Evolutionary conservation across 2,797 vertebrate genomes (phyloP), one percentile per base, ranked within the genome.

Genomic region (Glossophaga mutica): DNA sequence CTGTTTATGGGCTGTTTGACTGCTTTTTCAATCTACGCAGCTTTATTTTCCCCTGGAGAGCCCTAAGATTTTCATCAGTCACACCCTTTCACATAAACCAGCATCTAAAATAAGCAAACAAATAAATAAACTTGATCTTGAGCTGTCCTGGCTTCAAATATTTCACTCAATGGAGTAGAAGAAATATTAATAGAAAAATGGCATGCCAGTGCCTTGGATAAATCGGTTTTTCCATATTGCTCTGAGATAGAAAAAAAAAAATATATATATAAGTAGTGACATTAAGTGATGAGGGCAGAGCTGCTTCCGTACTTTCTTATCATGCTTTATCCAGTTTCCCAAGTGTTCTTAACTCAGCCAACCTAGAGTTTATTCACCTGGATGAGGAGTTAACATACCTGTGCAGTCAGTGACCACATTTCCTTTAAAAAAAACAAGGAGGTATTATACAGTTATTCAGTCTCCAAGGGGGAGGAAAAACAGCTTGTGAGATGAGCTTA

Each of bases 101-200:
- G 46, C 22, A 55, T 93, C 76, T 90, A 87, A 96, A 96, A 78
- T 85, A 89, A 91, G 21, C 32, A 91, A 78, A 84, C 70, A 95
- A 96, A 94, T 78, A 44, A 87, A 37, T 83, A 78, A 92, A 62
- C 10, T 78, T 97, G 48, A 81, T 89, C 52, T 95, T 70, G 55
- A 94, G 39, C 81, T 95, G 32, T 85, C n/a, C 48, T 90, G 42
- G 48, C 81, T 94, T 88, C 73, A 84, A 55, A 65, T 77, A 87
- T 34, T 95, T 67, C 68, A 82, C 21, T 92, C 71, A 83, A 16
- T 82, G 32, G n/a, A n/a, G 1, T 48, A 95, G 86, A 94, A 97
- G 65, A 68, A 95, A 62, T 81, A 91, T 32, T 82, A 2, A 62
- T 21, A 50, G n/a, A 12, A 34, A 82, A 79, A 62, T 18, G 68